phyloP scores from a whole-genome alignment of 1,140 invertebrate species.

The Formica selysi region DNA sequence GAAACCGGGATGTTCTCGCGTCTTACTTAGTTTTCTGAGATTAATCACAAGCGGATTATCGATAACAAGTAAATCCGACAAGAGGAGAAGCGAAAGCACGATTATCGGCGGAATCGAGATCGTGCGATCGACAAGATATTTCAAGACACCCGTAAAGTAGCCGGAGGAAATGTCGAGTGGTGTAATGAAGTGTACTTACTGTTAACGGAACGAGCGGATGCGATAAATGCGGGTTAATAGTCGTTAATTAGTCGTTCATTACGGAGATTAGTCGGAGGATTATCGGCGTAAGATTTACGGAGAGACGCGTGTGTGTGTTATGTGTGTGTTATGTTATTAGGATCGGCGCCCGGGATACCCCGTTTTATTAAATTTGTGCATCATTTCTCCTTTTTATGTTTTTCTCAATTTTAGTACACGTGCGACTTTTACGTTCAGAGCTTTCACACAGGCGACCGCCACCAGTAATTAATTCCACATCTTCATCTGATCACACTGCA shows the following conservation, averaged over 20 bases:
- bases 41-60: constrained; percentile 16
- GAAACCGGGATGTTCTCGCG: not conserved
- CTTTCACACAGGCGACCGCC: constrained; percentile 33
- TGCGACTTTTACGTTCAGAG: constrained; percentile 33
- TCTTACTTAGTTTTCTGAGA: constrained; percentile 1
- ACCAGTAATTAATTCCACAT: constrained; percentile 14
- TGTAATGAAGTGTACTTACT: constrained; percentile 50
- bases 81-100: not conserved
- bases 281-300: constrained; percentile 41
- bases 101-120: not conserved
- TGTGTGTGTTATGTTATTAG: constrained; percentile 8
- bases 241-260: constrained; percentile 49
- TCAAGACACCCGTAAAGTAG: not conserved
- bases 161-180: constrained; percentile 46
- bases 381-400: not conserved
- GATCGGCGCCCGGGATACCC: constrained; percentile 25
- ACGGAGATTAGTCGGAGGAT: constrained; percentile 57
- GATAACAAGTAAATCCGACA: constrained; percentile 23
- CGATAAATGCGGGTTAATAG: constrained; percentile 46
- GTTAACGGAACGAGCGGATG: constrained; percentile 44
- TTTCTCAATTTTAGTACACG: not conserved
- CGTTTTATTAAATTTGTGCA: constrained; percentile 15
- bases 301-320: not conserved
- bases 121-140: not conserved
- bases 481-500: constrained; percentile 18